Conservation (phyloP, 2,797 vertebrate species). For the Fundulus diaphanus region DNA sequence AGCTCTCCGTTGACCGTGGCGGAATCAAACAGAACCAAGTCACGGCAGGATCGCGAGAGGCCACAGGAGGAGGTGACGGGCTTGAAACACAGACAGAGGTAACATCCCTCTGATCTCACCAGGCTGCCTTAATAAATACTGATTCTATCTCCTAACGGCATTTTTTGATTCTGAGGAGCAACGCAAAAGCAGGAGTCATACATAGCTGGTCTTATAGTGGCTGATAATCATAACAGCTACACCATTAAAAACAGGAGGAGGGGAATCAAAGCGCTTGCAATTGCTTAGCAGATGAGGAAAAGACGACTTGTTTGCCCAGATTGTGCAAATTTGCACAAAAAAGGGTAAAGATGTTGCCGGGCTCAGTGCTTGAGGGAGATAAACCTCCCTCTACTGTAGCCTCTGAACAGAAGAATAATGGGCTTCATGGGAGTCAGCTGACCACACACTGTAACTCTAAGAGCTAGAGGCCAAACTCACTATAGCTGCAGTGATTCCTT, state of each 20-base stretch:
- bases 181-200: background rate
- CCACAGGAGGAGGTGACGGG: conserved; percentile 62
- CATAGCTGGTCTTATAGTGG: background rate
- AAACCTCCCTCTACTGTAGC: conserved; percentile 37
- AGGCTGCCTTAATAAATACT: conserved; percentile 37
- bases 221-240: conserved; percentile 34
- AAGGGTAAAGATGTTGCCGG: conserved; percentile 29
- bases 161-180: conserved; percentile 5
- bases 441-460: conserved; percentile 68
- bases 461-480: conserved; percentile 69
- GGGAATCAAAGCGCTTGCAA: conserved; percentile 27
- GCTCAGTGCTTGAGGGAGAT: conserved; percentile 43
- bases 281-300: conserved; percentile 14
- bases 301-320: conserved; percentile 27
- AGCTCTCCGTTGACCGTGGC: conserved; percentile 69
- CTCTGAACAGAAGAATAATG: conserved; percentile 66
- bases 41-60: conserved; percentile 64
- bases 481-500: conserved; percentile 66
- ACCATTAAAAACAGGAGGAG: conserved; percentile 27
- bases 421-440: conserved; percentile 65
- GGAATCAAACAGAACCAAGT: conserved; percentile 74
- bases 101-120: conserved; percentile 56
- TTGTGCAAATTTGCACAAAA: conserved; percentile 22
- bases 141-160: conserved; percentile 27
- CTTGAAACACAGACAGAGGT: conserved; percentile 57